Evolutionary conservation across 2,797 vertebrate genomes (phyloP).

Genomic region (Thripadectes ignobilis): DNA sequence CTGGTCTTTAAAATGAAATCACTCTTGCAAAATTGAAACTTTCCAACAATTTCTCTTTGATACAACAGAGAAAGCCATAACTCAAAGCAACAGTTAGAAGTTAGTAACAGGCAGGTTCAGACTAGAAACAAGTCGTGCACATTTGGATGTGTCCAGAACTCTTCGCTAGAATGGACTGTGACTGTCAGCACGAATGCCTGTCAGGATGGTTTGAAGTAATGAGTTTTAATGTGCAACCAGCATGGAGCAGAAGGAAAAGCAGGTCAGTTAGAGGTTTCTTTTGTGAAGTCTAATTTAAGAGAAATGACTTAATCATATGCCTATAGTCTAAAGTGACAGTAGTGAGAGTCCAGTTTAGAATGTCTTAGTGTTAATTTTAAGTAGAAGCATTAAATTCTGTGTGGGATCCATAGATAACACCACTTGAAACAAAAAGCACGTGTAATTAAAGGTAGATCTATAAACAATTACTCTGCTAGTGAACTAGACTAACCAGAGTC

Average conservation of each 20-base stretch:
- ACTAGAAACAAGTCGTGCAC: background rate
- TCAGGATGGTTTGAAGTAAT: constrained; percentile 7
- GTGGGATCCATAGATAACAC: background rate
- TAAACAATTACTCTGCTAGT: background rate
- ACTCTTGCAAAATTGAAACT: constrained; percentile 4
- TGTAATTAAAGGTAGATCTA: background rate
- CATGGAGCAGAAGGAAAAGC: constrained; percentile 4
- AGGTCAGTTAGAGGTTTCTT: constrained; percentile 1
- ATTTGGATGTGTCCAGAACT: constrained; percentile 16
- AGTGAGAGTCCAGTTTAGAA: background rate
- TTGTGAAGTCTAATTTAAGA: constrained; percentile 33
- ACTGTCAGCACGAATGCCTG: constrained; percentile 16
- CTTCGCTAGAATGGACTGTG: background rate
- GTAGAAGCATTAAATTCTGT: background rate
- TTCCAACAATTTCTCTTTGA: constrained; percentile 3
- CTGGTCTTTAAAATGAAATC: constrained; percentile 29
- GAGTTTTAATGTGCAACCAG: background rate
- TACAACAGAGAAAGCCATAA: background rate
- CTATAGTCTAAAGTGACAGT: background rate
- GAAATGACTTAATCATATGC: constrained; percentile 19
- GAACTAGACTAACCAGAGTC: background rate
- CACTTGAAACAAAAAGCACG: background rate
- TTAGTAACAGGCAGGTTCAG: constrained; percentile 1
- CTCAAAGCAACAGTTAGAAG: background rate
- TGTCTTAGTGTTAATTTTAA: background rate